A percentile compares a stretch with the other conserved stretches of the same genome.
phyloP scores from a whole-genome alignment of 1,140 invertebrate genomes.

The Drosophila kepulauana region DNA sequence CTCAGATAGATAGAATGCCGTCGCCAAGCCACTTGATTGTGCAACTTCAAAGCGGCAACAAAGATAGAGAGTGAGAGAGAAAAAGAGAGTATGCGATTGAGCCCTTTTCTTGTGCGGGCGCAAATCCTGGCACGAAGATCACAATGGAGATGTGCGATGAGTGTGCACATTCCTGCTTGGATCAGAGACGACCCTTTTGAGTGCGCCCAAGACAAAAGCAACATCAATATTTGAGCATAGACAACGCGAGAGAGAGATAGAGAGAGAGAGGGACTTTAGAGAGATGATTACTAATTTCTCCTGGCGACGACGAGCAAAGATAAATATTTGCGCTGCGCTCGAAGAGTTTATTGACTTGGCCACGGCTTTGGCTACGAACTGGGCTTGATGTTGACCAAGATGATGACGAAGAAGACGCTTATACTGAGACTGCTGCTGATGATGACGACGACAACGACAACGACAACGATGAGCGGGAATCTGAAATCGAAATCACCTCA shows the following conservation, averaged over 20 bases:
- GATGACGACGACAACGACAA: slow-evolving; percentile 7
- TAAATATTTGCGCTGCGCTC: slow-evolving; percentile 81
- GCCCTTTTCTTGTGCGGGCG: slow-evolving; percentile 35
- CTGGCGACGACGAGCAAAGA: slow-evolving; percentile 73
- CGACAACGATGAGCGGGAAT: slow-evolving; percentile 35
- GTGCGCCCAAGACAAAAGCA: slow-evolving; percentile 41
- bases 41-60: slow-evolving; percentile 75
- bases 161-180: slow-evolving; percentile 73
- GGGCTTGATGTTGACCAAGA: slow-evolving; percentile 23
- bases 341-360: slow-evolving; percentile 63
- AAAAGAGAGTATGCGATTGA: slow-evolving; percentile 5
- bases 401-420: slow-evolving; percentile 15
- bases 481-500: slow-evolving; percentile 80
- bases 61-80: neutral
- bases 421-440: no score
- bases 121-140: slow-evolving; percentile 45
- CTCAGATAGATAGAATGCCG: neutral
- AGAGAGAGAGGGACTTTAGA: slow-evolving; percentile 48
- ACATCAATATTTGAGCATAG: slow-evolving; percentile 65
- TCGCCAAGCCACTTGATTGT: slow-evolving; percentile 59
- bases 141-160: slow-evolving; percentile 52
- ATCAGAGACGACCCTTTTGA: slow-evolving; percentile 29
- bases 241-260: neutral
- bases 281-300: slow-evolving; percentile 78
- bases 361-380: slow-evolving; percentile 31